Evolutionary conservation across 2,888 invertebrate species (phyloP).

Genomic region (Thysanoteuthis rhombus): DNA sequence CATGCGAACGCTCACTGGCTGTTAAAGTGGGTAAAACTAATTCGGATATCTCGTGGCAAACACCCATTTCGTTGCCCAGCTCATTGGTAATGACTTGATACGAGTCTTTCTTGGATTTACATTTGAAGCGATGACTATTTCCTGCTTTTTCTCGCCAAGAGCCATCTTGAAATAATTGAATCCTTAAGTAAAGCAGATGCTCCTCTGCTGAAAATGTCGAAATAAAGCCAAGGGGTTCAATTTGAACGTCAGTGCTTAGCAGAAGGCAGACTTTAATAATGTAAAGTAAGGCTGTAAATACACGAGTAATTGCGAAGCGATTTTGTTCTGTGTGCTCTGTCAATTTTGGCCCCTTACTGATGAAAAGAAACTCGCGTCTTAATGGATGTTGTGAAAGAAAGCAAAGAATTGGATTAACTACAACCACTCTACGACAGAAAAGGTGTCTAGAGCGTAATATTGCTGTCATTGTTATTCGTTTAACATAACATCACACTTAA

Average conservation of each 20-base stretch:
- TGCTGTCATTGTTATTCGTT: neutral
- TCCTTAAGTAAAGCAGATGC: neutral
- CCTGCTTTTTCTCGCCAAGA: neutral
- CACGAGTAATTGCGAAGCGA: neutral
- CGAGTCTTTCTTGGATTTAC: neutral
- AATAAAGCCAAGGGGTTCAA: neutral
- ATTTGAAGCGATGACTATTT: neutral
- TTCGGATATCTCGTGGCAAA: neutral
- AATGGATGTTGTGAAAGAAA: neutral
- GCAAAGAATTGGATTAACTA: neutral
- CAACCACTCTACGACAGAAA: neutral
- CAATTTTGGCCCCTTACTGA: neutral
- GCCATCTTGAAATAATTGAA: neutral
- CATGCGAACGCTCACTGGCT: neutral
- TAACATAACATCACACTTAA: neutral
- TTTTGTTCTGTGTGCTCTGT: neutral
- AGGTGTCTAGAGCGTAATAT: neutral
- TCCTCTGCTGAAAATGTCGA: neutral
- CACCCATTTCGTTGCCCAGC: neutral
- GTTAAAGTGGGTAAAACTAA: neutral
- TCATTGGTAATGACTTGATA: neutral
- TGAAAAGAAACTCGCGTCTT: neutral
- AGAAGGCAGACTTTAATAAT: neutral
- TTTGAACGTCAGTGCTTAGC: neutral
- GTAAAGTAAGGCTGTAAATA: neutral